phyloP scores from a whole-genome alignment of 2,113 vertebrate genomes.

The Kryptolebias marmoratus region DNA sequence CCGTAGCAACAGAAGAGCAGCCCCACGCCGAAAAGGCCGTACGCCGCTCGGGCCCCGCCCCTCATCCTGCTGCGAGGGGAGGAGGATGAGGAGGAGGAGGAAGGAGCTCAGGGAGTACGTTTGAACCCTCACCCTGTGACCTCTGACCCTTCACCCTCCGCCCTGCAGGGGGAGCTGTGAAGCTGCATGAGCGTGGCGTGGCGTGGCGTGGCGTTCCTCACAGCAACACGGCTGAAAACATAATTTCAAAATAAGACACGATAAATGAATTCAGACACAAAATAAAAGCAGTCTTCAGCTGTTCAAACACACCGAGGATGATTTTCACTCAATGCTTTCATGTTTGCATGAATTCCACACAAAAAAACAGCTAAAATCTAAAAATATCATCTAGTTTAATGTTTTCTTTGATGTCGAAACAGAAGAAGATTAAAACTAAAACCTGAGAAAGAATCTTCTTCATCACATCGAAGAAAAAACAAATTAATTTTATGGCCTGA shows the following conservation, averaged over 20 bases:
- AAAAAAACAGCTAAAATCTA: too few relatives aligned
- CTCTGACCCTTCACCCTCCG: constrained; percentile 32
- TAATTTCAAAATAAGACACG: neutral
- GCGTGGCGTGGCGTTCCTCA: constrained; percentile 57
- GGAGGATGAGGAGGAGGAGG: constrained; percentile 80
- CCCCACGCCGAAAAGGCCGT: constrained; percentile 67
- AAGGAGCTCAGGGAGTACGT: constrained; percentile 85
- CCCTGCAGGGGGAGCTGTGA: constrained; percentile 35
- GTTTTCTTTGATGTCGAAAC: too few relatives aligned
- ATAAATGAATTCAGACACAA: too few relatives aligned
- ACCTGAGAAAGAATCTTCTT: too few relatives aligned
- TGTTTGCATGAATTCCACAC: constrained; percentile 34
- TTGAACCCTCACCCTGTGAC: constrained; percentile 33
- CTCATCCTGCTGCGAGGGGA: constrained; percentile 79
- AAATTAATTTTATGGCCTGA: too few relatives aligned
- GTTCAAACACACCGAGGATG: too few relatives aligned
- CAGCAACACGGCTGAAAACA: constrained; percentile 33
- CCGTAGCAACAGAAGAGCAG: constrained; percentile 78
- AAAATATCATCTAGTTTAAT: neutral
- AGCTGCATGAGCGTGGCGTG: constrained; percentile 75
- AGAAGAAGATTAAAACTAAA: too few relatives aligned
- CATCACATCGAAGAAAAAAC: too few relatives aligned
- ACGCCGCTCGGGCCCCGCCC: constrained; percentile 74
- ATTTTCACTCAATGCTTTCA: constrained; percentile 38
- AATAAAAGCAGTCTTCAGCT: too few relatives aligned